Conservation (phyloP, 1,140 invertebrate genomes). For the Thereuonema tuberculata region DNA sequence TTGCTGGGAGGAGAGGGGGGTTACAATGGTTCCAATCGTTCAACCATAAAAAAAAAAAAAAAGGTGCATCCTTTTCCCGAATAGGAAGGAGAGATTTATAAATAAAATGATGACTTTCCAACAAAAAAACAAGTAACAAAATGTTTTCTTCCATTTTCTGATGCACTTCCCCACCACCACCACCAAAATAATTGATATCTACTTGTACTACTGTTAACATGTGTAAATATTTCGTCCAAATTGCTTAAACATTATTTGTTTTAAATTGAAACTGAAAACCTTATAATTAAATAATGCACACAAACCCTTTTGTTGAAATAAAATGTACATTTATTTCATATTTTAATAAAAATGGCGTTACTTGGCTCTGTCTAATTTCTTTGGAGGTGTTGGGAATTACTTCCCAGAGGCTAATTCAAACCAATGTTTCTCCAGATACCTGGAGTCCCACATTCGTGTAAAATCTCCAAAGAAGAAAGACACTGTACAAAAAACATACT, state of each 20-base stretch:
- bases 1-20: no score
- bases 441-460: neutral
- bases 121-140: no score
- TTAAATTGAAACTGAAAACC: neutral
- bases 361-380: conserved; percentile 1
- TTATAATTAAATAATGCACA: neutral
- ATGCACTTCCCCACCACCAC: no score
- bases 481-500: neutral
- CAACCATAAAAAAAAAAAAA: no score
- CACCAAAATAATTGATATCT: neutral
- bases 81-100: no score
- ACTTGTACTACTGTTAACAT: neutral
- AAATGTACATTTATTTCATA: conserved; percentile 6
- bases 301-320: conserved; percentile 1
- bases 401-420: neutral
- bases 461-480: conserved; percentile 4
- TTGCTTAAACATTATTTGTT: neutral
- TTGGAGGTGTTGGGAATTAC: neutral
- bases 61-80: no score
- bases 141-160: no score
- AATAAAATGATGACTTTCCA: no score
- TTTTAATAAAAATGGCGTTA: conserved; percentile 5
- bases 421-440: neutral
- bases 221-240: no score
- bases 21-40: no score